These are phyloP conservation scores for Mechanitis mazaeus DNA, from an alignment of 2,888 invertebrate species.

Conservation along the genomic window DNA sequence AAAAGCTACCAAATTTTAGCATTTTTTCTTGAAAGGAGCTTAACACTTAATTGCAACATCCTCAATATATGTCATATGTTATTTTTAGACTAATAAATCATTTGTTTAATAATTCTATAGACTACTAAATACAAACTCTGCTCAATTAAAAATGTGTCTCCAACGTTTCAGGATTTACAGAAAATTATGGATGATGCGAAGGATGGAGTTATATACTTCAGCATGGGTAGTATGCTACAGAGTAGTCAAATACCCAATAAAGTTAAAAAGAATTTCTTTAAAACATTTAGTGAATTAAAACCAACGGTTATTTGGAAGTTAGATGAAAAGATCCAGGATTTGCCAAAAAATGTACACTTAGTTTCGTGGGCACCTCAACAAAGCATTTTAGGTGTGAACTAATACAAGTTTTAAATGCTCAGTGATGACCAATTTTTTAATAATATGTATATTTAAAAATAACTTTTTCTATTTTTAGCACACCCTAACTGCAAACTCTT, in stretches of 20 bases:
- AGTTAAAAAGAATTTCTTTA: constrained; percentile 41
- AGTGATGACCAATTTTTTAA: not conserved
- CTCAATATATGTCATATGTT: no score
- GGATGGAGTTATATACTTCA: constrained; percentile 64
- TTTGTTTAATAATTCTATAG: no score
- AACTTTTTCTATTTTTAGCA: constrained; percentile 33
- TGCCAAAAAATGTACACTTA: constrained; percentile 58
- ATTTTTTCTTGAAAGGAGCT: no score
- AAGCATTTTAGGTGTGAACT: constrained; percentile 38
- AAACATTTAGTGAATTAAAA: constrained; percentile 51
- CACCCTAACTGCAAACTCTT: constrained; percentile 44
- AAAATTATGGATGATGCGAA: constrained; percentile 50
- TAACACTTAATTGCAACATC: no score
- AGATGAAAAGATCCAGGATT: constrained; percentile 45
- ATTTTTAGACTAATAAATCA: no score
- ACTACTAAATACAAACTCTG: no score
- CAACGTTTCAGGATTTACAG: constrained; percentile 42
- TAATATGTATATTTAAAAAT: not conserved
- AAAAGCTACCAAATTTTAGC: no score
- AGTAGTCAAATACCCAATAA: constrained; percentile 48
- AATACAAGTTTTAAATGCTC: not conserved
- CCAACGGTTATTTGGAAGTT: constrained; percentile 69
- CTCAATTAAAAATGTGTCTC: no score
- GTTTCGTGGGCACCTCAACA: constrained; percentile 60
- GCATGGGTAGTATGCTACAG: constrained; percentile 58